phyloP scores from a whole-genome alignment of 2,113 vertebrate species.

The Rattus rattus region DNA sequence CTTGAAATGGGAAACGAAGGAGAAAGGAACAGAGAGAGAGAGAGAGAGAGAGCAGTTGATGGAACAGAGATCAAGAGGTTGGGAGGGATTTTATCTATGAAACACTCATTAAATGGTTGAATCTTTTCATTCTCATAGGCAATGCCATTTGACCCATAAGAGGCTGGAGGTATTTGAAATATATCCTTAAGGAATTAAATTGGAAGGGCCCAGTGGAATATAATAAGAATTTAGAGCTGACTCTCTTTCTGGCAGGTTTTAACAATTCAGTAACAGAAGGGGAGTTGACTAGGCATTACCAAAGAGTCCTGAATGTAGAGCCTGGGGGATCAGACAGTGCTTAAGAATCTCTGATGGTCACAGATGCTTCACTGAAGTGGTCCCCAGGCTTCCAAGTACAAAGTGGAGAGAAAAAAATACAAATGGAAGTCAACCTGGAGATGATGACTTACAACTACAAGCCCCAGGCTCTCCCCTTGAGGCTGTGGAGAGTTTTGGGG shows the following conservation, averaged over 20 bases:
- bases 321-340: neutral
- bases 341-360: neutral
- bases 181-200: neutral
- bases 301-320: neutral
- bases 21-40: neutral
- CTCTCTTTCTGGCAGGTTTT: neutral
- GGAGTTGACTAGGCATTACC: neutral
- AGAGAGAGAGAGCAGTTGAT: neutral
- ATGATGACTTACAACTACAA: neutral
- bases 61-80: neutral
- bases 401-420: neutral
- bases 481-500: too few species aligned
- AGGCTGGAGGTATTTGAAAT: neutral
- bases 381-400: too few species aligned
- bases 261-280: neutral
- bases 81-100: neutral
- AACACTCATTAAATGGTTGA: neutral
- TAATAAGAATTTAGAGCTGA: neutral
- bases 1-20: neutral
- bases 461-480: too few species aligned
- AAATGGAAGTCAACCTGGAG: neutral
- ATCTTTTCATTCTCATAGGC: neutral
- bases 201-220: neutral
- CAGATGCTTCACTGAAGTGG: neutral
- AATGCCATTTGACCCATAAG: neutral